Conservation (phyloP, 2,797 vertebrate species). For the Anguilla pacifica region DNA sequence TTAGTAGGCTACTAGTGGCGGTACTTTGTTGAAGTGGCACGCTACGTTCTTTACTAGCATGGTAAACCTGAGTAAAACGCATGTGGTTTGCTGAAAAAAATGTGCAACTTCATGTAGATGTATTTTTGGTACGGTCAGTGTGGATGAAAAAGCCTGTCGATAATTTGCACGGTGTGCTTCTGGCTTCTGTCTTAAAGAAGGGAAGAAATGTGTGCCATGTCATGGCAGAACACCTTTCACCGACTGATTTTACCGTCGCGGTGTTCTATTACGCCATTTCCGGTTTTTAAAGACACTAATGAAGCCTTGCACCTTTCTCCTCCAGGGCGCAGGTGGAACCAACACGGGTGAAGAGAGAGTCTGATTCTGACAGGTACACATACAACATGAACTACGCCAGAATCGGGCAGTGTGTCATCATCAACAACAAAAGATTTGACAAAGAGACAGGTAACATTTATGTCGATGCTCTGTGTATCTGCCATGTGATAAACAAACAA, state of each 20-base stretch:
- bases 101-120: not conserved
- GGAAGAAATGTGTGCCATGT: not conserved
- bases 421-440: constrained; percentile 85
- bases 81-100: not conserved
- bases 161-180: not conserved
- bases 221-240: not conserved
- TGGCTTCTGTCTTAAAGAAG: not conserved
- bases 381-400: constrained; percentile 77
- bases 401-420: constrained; percentile 82
- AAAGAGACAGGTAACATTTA: constrained; percentile 64
- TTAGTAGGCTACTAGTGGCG: no score
- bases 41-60: not conserved
- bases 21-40: no score
- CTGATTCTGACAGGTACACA: constrained; percentile 1
- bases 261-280: not conserved
- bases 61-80: not conserved
- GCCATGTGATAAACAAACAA: not conserved
- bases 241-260: not conserved
- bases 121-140: not conserved
- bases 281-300: not conserved
- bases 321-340: not conserved
- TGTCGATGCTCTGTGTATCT: not conserved
- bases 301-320: not conserved
- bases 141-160: not conserved
- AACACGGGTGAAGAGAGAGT: constrained; percentile 18